phyloP scores from a whole-genome alignment of 2,888 invertebrate species.

The Phaonia tiefii region DNA sequence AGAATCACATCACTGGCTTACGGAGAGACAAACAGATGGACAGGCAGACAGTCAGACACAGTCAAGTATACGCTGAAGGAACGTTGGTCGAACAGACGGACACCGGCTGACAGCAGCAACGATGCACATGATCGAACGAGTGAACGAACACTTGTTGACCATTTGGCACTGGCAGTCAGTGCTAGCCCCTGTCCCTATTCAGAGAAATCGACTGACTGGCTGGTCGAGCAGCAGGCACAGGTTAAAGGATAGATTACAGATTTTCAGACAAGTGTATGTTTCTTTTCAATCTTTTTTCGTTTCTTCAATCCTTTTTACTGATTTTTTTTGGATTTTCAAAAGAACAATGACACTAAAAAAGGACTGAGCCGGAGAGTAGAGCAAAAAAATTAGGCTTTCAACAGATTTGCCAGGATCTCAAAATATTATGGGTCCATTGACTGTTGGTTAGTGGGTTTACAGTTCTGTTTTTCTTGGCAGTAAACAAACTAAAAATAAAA shows the following conservation, averaged over 20 bases:
- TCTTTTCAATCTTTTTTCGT: not conserved
- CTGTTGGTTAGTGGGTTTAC: conserved; percentile 7
- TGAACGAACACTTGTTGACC: conserved; percentile 63
- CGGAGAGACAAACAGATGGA: not conserved
- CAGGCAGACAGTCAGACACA: conserved; percentile 41
- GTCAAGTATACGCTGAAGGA: no score
- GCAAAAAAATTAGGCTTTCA: conserved; percentile 39
- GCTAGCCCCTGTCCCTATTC: not conserved
- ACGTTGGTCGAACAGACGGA: not conserved
- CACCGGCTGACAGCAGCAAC: conserved; percentile 47
- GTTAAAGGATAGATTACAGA: conserved; percentile 66
- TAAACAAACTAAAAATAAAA: no score
- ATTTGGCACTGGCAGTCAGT: conserved; percentile 52
- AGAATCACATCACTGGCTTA: not conserved
- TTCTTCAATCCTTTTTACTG: not conserved
- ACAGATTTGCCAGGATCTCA: conserved; percentile 60
- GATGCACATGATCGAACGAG: conserved; percentile 12
- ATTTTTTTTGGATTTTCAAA: not conserved
- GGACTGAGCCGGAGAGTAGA: conserved; percentile 28
- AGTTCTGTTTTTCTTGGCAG: no score
- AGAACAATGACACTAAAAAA: conserved; percentile 23
- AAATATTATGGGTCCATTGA: conserved; percentile 7
- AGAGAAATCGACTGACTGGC: not conserved
- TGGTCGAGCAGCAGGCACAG: conserved; percentile 63
- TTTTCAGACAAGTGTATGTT: conserved; percentile 62